Percentiles rank a stretch among this genome's conserved stretches.
Evolutionary conservation across 2,797 vertebrate genomes (phyloP).

Genomic region (Catostomus latipinnis): DNA sequence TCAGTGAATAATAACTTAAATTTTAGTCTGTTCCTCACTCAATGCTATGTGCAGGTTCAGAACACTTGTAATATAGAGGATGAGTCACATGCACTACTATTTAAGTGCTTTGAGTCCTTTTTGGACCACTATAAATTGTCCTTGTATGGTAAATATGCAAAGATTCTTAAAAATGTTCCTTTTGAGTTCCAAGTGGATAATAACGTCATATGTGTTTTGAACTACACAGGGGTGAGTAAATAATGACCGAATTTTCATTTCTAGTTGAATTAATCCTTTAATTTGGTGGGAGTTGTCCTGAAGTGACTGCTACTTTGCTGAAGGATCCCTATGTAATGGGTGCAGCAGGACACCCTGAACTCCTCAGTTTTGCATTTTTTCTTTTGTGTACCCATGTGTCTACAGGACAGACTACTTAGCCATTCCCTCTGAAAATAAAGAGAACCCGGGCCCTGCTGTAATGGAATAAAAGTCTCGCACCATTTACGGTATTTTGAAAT

Average conservation of each 20-base stretch:
- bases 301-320: conserved; percentile 21
- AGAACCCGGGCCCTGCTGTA: conserved; percentile 85
- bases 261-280: neutral
- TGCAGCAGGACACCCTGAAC: conserved; percentile 22
- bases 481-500: conserved; percentile 77
- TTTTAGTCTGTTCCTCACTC: too few species aligned
- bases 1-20: too few species aligned
- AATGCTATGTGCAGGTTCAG: too few species aligned
- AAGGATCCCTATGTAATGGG: neutral
- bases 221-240: too few species aligned
- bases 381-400: conserved; percentile 66
- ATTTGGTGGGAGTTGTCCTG: neutral
- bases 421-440: conserved; percentile 95
- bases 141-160: too few species aligned
- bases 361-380: conserved; percentile 67
- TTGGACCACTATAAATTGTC: too few species aligned
- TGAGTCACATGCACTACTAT: too few species aligned
- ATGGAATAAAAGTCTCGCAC: conserved; percentile 83
- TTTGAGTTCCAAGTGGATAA: too few species aligned
- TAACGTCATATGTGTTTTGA: too few species aligned
- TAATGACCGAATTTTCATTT: neutral
- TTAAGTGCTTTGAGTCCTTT: too few species aligned
- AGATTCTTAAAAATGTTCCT: too few species aligned
- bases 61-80: too few species aligned
- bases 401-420: conserved; percentile 94